Base-by-base conservation (phyloP, 1,140 invertebrate species). In the Calephelis nemesis region DNA sequence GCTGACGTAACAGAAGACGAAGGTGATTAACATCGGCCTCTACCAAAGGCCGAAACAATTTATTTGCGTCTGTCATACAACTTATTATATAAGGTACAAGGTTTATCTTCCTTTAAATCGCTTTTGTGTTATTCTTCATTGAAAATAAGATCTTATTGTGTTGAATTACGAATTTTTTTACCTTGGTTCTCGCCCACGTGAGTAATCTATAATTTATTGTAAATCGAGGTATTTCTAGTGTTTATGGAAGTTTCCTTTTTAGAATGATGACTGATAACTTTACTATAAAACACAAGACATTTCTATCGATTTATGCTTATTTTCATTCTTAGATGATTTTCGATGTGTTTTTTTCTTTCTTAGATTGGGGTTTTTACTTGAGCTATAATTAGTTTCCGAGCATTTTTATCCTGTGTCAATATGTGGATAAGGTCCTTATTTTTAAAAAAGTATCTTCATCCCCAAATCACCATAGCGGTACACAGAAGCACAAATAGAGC, bases 1-100 rank as follows among this genome's bases (percentile, higher is more conserved):
- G 54, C 12, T 60, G 30, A 60, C 54, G 54, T 60, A 30, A 60
- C 39, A 60, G 54, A 60, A 60, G 54, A 60, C 15, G 54, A 60
- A 60, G 54, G 54, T 60, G 54, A 60, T 60, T 60, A 60, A 60
- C 54, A 60, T 12, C 12, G 39, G 54, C 54, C 54, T 60, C 54
- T 11, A 13, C 40, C 39, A 60, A 40, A 60, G 54, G 54, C 15
- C 30, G 30, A 39, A 60, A 60, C 54, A 39, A 40, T 19, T 19
- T 13, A 54, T 19, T 9, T 54, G 50, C 54, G 30, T 60, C 12
- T 60, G 54, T 40, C 54, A 60, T 40, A 7, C 12, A 12, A 39
- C 54, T 39, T 60, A 60, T 60, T 60, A n/a, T 12, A n/a, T 7
- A 60, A n/a, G 4, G 0, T 3, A 40, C 54, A 60, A 60, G 54